A percentile compares a stretch with the other conserved stretches of the same genome.
Conservation (phyloP, 1,140 invertebrate species). For the Oncopodura yosiiana region DNA sequence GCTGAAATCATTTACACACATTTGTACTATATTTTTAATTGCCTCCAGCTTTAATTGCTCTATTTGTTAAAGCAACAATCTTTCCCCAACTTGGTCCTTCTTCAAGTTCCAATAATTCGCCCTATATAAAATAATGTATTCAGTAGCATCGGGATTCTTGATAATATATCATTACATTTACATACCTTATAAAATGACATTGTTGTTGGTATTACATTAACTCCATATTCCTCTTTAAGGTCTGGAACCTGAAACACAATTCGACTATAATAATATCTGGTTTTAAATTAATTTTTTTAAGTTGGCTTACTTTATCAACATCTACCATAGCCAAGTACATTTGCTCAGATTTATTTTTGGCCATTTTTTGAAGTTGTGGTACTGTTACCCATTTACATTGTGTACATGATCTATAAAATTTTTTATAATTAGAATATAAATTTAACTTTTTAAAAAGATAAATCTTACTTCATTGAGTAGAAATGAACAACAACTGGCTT, state of each 20-base stretch:
- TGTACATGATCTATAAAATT: not conserved
- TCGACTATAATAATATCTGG: too few relatives aligned
- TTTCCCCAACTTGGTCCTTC: not conserved
- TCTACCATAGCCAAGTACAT: conserved; percentile 5
- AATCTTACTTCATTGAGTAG: conserved; percentile 1
- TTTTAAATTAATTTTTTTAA: too few relatives aligned
- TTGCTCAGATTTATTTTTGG: not conserved
- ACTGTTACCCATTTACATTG: not conserved
- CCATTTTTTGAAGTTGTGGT: conserved; percentile 2
- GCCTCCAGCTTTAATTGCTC: not conserved
- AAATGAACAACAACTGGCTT: conserved; percentile 6
- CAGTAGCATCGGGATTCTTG: too few relatives aligned
- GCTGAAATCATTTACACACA: too few relatives aligned
- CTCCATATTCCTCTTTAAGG: not conserved
- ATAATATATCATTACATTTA: too few relatives aligned
- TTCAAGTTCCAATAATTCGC: not conserved
- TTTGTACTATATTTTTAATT: too few relatives aligned
- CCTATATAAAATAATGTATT: too few relatives aligned
- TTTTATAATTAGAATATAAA: not conserved
- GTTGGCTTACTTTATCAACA: conserved; percentile 11
- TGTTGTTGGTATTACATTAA: not conserved
- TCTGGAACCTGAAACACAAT: too few relatives aligned
- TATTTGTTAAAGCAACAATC: not conserved
- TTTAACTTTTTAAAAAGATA: not conserved
- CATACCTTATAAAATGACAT: too few relatives aligned